Percentiles rank a stretch among this genome's conserved stretches.
Conservation (phyloP, 2,888 invertebrate species). For the Litoditis marina region DNA sequence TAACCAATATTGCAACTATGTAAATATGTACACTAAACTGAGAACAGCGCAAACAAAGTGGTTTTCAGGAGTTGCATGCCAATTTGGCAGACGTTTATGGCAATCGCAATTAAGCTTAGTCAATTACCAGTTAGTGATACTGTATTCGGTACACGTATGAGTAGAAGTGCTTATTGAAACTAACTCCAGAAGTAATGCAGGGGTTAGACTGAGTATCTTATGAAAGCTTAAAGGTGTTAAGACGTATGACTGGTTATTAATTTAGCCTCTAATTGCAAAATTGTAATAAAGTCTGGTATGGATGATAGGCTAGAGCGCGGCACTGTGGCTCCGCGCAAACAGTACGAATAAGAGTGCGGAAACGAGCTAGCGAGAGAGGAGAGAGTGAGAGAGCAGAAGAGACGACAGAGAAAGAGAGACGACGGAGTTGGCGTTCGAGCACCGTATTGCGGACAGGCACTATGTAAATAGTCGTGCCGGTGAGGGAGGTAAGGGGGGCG, state of each 20-base stretch:
- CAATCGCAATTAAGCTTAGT: neutral
- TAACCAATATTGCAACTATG: conserved; percentile 21
- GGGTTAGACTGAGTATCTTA: too few relatives aligned
- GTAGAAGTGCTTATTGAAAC: too few relatives aligned
- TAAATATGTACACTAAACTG: conserved; percentile 20
- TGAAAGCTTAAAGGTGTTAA: too few relatives aligned
- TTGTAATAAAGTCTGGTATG: neutral
- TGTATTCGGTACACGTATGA: too few relatives aligned
- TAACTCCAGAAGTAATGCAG: too few relatives aligned
- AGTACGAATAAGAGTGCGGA: conserved; percentile 15
- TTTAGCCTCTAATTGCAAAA: too few relatives aligned
- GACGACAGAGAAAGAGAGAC: conserved; percentile 2
- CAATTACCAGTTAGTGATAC: neutral
- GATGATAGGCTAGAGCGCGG: conserved; percentile 12
- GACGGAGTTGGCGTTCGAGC: conserved; percentile 18
- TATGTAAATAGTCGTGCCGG: conserved; percentile 15
- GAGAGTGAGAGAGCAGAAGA: conserved; percentile 1
- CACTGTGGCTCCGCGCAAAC: conserved; percentile 17
- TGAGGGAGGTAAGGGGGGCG: conserved; percentile 9
- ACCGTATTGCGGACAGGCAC: conserved; percentile 18
- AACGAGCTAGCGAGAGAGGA: conserved; percentile 2
- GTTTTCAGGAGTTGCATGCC: too few relatives aligned
- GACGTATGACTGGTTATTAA: too few relatives aligned
- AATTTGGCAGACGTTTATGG: too few relatives aligned
- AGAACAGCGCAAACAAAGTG: too few relatives aligned